Evolutionary conservation across 2,113 vertebrate species (phyloP).

Genomic region (Dipodomys merriami): DNA sequence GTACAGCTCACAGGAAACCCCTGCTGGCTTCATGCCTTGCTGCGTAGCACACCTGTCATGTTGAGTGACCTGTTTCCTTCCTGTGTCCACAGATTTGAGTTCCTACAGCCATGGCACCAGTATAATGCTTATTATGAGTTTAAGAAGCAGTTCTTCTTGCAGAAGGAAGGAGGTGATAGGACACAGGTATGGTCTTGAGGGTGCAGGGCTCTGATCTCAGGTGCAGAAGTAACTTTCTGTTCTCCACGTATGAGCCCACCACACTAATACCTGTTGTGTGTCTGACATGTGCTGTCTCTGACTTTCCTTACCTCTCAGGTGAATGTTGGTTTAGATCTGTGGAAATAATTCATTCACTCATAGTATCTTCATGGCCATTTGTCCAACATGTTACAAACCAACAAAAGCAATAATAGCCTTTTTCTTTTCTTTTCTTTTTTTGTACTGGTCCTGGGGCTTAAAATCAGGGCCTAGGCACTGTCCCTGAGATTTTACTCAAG

Average conservation of each 20-base stretch:
- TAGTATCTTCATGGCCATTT: no score
- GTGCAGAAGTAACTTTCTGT: not conserved
- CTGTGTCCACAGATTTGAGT: slow-evolving; percentile 91
- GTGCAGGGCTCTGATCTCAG: not conserved
- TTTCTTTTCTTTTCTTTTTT: no score
- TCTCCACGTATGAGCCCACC: no score
- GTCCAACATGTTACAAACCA: not conserved
- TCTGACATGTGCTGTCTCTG: not conserved
- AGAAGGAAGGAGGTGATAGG: slow-evolving; percentile 90
- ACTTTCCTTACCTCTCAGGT: not conserved
- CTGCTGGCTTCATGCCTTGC: not conserved
- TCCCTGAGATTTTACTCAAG: no score
- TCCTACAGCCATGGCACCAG: slow-evolving; percentile 97
- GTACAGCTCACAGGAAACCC: not conserved
- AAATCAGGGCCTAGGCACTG: no score
- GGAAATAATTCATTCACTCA: accelerated
- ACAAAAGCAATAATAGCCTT: not conserved
- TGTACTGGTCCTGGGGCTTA: no score
- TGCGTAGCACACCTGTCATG: accelerated
- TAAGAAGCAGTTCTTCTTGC: slow-evolving; percentile 98
- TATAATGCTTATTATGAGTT: slow-evolving; percentile 98
- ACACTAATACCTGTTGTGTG: not conserved
- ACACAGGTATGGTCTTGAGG: slow-evolving; percentile 79
- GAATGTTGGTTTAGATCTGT: no score
- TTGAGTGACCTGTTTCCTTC: not conserved